Conservation (phyloP, 2,888 invertebrate species). For the Ephialtes manifestator region DNA sequence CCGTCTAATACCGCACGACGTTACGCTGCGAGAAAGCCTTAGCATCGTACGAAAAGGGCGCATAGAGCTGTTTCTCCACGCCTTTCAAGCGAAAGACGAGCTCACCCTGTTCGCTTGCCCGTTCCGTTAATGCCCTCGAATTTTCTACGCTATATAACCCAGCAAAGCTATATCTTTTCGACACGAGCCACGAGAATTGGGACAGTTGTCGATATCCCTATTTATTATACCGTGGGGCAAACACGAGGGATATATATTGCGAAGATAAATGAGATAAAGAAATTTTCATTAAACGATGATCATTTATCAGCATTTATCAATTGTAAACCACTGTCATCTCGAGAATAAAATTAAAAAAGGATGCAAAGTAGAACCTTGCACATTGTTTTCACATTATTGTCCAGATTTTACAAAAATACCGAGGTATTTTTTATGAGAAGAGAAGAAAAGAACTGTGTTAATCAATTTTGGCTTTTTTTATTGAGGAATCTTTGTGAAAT, state of each 20-base stretch:
- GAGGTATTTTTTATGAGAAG: no score
- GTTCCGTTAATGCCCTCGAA: background rate
- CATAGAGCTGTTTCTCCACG: slow-evolving; percentile 29
- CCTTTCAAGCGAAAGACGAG: slow-evolving; percentile 42
- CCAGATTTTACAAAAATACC: no score
- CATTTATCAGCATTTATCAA: background rate
- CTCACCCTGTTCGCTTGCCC: slow-evolving; percentile 41
- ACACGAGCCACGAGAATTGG: slow-evolving; percentile 48
- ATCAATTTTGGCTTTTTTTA: no score
- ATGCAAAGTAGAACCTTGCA: background rate
- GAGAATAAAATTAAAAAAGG: background rate
- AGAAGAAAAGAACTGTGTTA: no score
- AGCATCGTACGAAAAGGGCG: slow-evolving; percentile 27
- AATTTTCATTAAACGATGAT: background rate
- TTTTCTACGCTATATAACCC: slow-evolving; percentile 9
- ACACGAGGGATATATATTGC: background rate
- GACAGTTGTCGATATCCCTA: slow-evolving; percentile 42
- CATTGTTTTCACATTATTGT: no score
- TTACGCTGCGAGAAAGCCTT: slow-evolving; percentile 18
- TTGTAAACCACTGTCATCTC: background rate
- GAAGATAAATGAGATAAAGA: background rate
- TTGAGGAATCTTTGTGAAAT: no score
- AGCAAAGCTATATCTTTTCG: slow-evolving; percentile 27
- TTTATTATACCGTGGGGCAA: slow-evolving; percentile 31
- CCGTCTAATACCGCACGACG: slow-evolving; percentile 10